Percentiles rank a stretch among this genome's conserved stretches.
Evolutionary conservation across 2,888 invertebrate species (phyloP).

Genomic region (Agrochola lota): DNA sequence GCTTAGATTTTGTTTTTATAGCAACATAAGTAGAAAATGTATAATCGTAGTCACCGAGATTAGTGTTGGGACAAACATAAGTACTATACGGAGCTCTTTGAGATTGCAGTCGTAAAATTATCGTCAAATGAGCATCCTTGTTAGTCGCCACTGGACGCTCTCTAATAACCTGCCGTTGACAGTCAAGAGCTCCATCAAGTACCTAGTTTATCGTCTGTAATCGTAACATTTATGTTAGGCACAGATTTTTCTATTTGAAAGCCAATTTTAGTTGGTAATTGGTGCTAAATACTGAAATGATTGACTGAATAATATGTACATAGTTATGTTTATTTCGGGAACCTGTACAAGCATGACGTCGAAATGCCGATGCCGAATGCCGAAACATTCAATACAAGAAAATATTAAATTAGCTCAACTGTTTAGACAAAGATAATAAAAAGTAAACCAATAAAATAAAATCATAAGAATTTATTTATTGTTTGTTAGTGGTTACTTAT

Average conservation of each 20-base stretch:
- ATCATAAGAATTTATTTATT: no score
- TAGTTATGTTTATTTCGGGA: no score
- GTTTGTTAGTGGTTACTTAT: no score
- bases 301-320: neutral
- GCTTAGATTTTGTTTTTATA: neutral
- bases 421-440: no score
- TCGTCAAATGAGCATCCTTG: slow-evolving; percentile 4
- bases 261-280: neutral
- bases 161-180: slow-evolving; percentile 1
- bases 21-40: neutral
- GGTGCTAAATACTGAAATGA: neutral
- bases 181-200: slow-evolving; percentile 6
- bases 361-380: no score
- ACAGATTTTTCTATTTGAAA: slow-evolving; percentile 1
- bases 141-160: slow-evolving; percentile 4
- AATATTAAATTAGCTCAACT: no score
- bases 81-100: neutral
- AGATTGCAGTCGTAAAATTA: neutral
- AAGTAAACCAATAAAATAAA: no score
- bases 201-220: neutral
- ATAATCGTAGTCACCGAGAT: neutral
- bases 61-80: neutral
- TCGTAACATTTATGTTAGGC: neutral
- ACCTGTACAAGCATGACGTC: no score
- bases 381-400: no score